Base-by-base conservation (phyloP, 2,888 invertebrate species). In the Argynnis bischoffii region DNA sequence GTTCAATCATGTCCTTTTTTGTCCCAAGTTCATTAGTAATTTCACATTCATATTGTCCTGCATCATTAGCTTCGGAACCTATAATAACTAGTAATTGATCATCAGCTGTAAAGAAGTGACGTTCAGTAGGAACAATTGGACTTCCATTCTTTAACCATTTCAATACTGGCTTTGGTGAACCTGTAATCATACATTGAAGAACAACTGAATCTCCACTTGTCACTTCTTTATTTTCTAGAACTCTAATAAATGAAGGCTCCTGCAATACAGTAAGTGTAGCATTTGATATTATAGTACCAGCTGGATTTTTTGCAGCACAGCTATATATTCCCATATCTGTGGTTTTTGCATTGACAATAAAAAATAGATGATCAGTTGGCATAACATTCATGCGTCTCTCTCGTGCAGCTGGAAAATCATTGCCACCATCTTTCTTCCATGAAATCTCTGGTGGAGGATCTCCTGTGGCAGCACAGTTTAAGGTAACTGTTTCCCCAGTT, bases 351-450 rank as follows among this genome's bases (percentile, higher is more conserved):
- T 97, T 95, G n/a, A 97, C 95, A 76, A 99, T 99, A 81, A 98
- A 97, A 84, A 98, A 97, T 1, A 96, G 95, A 84, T 98, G 97
- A 82, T 99, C 98, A 46, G 95, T 95, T 0, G 97, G 96, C 95
- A 98, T 97, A 57, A 98, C 97, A 88, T 97, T 97, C 95, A 99
- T 96, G 50, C 99, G 93, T 55, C 98, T 94, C 85, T 99, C 98
- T 76, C 96, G 94, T 11, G 99, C 99, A 6, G 99, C 99, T 8
- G 98, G 98, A 85, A 99, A 99, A 81, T 98, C 97, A 81, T 97
- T 96, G 0, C 97, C 97, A n/a, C 97, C 97, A 89, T 97, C 97
- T 87, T 98, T 98, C 78, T 97, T 96, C 96, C 98, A 96, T 0
- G 97, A 96, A 77, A 98, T 97, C 88, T 97, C 96, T 18, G 99